phyloP scores from a whole-genome alignment of 2,113 vertebrate species.

The Myocastor coypus region DNA sequence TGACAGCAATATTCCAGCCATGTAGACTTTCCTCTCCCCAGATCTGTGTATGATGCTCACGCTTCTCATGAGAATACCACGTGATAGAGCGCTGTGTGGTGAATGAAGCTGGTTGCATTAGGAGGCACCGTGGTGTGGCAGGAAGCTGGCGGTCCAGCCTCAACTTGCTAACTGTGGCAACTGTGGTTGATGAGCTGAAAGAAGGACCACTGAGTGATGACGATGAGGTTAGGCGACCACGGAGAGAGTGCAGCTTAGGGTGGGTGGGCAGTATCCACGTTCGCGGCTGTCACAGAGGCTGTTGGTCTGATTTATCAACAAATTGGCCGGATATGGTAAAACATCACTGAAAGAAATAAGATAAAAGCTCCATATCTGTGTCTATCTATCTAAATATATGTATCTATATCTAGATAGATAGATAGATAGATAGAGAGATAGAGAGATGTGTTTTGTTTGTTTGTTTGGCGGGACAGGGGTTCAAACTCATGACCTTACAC shows the following conservation, averaged over 20 bases:
- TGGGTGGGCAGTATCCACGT: background rate
- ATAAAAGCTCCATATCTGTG: background rate
- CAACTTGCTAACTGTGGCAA: background rate
- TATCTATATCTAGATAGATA: too few relatives aligned
- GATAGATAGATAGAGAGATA: too few relatives aligned
- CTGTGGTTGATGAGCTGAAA: background rate
- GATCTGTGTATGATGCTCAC: background rate
- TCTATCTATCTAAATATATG: too few relatives aligned
- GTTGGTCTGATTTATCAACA: background rate
- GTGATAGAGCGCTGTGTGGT: background rate
- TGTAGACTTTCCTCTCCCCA: background rate
- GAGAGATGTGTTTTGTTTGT: too few relatives aligned
- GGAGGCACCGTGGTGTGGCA: background rate
- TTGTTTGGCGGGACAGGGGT: too few relatives aligned
- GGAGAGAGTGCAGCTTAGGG: background rate
- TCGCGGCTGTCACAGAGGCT: background rate
- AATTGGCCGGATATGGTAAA: background rate
- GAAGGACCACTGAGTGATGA: too few relatives aligned
- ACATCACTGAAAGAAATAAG: background rate
- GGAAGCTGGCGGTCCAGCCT: background rate
- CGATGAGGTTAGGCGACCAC: rapidly evolving
- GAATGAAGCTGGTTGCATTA: too few relatives aligned
- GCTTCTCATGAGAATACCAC: background rate
- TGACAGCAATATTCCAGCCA: background rate
- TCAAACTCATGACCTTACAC: too few relatives aligned